Base-by-base conservation (phyloP, 2,888 invertebrate genomes). In the Andrena praecox region DNA sequence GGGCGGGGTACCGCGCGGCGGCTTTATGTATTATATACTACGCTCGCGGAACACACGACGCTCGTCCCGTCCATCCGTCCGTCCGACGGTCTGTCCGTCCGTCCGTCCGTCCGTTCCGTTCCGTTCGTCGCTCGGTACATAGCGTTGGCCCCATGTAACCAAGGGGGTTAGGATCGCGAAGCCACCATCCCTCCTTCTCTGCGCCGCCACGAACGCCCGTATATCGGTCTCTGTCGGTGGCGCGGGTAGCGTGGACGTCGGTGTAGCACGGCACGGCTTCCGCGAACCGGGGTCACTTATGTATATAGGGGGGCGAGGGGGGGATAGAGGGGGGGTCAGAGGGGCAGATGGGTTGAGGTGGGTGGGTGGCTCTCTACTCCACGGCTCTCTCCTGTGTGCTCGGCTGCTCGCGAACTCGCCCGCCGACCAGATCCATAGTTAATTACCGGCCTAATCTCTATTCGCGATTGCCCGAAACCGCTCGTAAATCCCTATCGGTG, bases 361-460 rank as follows among this genome's bases (percentile, higher is more conserved):
- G 42, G 42, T 42, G 42, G 42, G 42, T 42, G 42, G 42, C 42
- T 42, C 42, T 42, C 86, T 81, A 81, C 80, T 85, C 86, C 85
- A 83, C 86, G 90, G 87, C 87, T 90, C 90, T 89, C 88, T 84
- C 88, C 56, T 74, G 69, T n/a, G 64, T 67, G 50, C 67, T 77
- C 78, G 85, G 87, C 87, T 72, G 87, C 85, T 88, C 88, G 88
- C 90, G 91, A 89, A 89, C 91, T 90, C 91, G 90, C 91, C 87
- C 89, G 92, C 91, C 91, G 91, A 92, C 93, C 92, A 93, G 93
- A 93, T 93, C 93, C 93, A 93, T 93, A 93, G 93, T 93, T 93
- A 93, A 93, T 93, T 93, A 93, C 93, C 93, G 91, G 92, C 92
- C 93, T 93, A 93, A 93, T 93, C 93, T 93, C 93, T 93, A 93